These are phyloP conservation scores for Unio pictorum DNA, from an alignment of 2,888 invertebrate species.

Conservation along the genomic window DNA sequence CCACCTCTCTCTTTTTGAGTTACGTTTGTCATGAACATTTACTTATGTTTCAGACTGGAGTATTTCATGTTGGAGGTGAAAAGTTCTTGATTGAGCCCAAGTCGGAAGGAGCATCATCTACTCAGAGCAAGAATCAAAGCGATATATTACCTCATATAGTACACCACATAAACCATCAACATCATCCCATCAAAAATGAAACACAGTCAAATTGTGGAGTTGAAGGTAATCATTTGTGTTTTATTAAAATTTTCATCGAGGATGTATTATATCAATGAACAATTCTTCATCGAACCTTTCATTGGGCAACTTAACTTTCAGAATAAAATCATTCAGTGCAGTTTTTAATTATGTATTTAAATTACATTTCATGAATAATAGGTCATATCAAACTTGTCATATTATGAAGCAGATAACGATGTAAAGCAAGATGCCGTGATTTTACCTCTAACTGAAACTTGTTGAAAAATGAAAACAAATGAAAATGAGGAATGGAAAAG, in stretches of 20 bases:
- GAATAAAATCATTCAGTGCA: no score
- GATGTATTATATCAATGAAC: neutral
- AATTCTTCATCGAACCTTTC: no score
- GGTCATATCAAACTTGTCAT: no score
- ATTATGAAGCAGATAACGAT: no score
- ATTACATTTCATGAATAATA: no score
- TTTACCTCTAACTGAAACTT: no score
- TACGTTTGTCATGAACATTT: slow-evolving; percentile 1
- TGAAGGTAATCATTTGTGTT: slow-evolving; percentile 18
- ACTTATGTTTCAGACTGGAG: slow-evolving; percentile 47
- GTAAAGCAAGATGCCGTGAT: no score
- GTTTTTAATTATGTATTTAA: no score
- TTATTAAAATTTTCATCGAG: slow-evolving; percentile 5
- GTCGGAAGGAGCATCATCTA: slow-evolving; percentile 23
- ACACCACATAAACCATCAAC: slow-evolving; percentile 33
- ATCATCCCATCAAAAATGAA: slow-evolving; percentile 22
- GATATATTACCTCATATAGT: slow-evolving; percentile 35
- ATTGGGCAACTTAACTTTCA: no score
- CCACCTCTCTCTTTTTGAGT: no score
- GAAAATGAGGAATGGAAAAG: no score
- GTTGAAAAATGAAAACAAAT: no score
- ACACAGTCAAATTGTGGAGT: slow-evolving; percentile 21
- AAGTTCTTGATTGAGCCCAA: slow-evolving; percentile 51
- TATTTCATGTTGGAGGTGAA: slow-evolving; percentile 44
- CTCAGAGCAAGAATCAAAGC: slow-evolving; percentile 28